Base-by-base conservation (phyloP, 2,888 invertebrate genomes). In the Catocala sponsa region DNA sequence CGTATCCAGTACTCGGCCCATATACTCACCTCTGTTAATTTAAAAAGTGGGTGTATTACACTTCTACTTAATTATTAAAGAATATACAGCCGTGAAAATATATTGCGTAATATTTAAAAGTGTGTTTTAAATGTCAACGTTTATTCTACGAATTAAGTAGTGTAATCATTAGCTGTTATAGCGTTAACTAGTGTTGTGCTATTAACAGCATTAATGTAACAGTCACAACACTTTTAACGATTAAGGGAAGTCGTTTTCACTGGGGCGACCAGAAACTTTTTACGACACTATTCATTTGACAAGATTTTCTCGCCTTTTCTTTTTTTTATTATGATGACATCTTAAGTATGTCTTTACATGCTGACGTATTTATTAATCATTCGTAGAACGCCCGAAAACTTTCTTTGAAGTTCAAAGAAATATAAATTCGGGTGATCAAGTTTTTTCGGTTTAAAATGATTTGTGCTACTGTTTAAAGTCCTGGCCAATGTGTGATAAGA, bases 221-320 rank as follows among this genome's bases (percentile, higher is more conserved):
- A 73, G 81, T 84, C 80, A 81, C 76, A 80, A 79, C 75, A 70
- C 74, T 79, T 85, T 25, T 86, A 86, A 85, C 81, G 86, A 81
- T 83, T 78, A 81, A 81, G 81, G 90, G 90, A 90, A 88, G 88
- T 85, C 77, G 80, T 82, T 81, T 78, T 80, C 80, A 85, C 70
- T 77, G 72, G 74, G 80, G 76, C 79, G 83, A 86, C 85, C 78
- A 78, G 72, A 72, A 70, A 66, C 56, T 77, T 79, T 78, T 80
- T 68, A 76, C 58, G 65, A 55, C 74, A 73, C 69, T 68, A 70
- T 74, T 72, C 68, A 70, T 76, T 78, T 68, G 70, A 72, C 69
- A 68, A 59, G 51, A 11, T 76, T 77, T 72, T 69, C 69, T 68
- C 73, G 65, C 62, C 54, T 52, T 74, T 71, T 69, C 70, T 69